Percentiles rank a stretch among this genome's conserved stretches.
Conservation (phyloP, 2,888 invertebrate species). For the Torymus auratus region DNA sequence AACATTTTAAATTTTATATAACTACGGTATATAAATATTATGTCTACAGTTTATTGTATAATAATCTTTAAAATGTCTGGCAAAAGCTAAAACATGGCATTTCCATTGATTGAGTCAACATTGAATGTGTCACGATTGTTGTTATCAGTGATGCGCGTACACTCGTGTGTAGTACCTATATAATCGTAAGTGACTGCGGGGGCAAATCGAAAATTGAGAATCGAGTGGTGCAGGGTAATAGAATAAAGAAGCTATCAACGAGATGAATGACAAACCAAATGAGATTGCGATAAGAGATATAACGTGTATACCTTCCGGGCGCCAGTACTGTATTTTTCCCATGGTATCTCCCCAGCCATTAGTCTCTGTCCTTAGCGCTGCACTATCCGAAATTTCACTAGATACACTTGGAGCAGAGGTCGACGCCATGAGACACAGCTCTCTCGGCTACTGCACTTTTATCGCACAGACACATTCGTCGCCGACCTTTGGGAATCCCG, state of each 20-base stretch:
- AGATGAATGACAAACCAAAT: too few species aligned
- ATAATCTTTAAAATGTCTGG: background rate
- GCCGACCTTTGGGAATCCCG: background rate
- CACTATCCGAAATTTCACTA: conserved; percentile 23
- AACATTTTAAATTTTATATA: too few species aligned
- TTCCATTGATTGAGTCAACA: conserved; percentile 13
- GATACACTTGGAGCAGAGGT: background rate
- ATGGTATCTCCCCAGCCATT: conserved; percentile 71
- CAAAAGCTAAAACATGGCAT: background rate
- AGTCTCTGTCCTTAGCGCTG: conserved; percentile 53
- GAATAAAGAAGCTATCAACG: background rate
- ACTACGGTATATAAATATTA: too few species aligned
- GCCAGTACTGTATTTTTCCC: conserved; percentile 74
- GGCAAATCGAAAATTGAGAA: background rate
- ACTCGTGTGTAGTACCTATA: background rate
- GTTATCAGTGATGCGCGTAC: conserved; percentile 12
- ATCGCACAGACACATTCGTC: background rate
- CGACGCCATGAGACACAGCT: conserved; percentile 24
- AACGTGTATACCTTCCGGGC: conserved; percentile 74
- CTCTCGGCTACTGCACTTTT: background rate
- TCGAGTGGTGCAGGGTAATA: background rate
- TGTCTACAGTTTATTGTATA: too few species aligned
- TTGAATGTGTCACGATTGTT: conserved; percentile 12
- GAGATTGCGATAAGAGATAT: background rate
- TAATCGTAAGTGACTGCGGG: too few species aligned